Evolutionary conservation across 2,797 vertebrate genomes (phyloP).

Genomic region (Chlorospingus semifuscus): DNA sequence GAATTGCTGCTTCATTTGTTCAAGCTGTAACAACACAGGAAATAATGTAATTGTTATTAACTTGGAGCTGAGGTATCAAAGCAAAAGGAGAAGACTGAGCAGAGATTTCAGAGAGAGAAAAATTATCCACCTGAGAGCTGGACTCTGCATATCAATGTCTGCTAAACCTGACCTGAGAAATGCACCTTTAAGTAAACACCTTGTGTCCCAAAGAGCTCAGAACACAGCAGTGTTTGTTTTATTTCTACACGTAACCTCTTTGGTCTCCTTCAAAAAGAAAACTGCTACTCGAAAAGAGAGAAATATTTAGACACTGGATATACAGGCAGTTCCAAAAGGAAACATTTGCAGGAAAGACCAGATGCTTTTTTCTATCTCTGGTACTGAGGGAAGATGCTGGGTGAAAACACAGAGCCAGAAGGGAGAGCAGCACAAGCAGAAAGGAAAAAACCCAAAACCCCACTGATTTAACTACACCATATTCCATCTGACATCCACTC

Average conservation of each 20-base stretch:
- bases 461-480: background rate
- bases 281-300: conserved; percentile 42
- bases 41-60: background rate
- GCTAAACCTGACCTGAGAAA: background rate
- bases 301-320: conserved; percentile 65
- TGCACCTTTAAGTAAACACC: background rate
- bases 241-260: conserved; percentile 49
- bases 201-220: background rate
- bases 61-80: background rate
- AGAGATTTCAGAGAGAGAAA: background rate
- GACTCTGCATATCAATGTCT: background rate
- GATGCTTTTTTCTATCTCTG: background rate
- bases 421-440: background rate
- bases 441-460: background rate
- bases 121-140: background rate
- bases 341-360: conserved; percentile 47
- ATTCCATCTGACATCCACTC: background rate
- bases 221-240: conserved; percentile 49
- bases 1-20: background rate
- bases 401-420: background rate
- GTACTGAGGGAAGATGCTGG: background rate
- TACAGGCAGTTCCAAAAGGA: conserved; percentile 50
- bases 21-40: background rate
- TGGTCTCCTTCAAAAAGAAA: conserved; percentile 49
- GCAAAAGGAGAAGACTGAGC: background rate